These are phyloP conservation scores for Tyto alba DNA, from an alignment of 2,113 vertebrate genomes.

Conservation along the genomic window DNA sequence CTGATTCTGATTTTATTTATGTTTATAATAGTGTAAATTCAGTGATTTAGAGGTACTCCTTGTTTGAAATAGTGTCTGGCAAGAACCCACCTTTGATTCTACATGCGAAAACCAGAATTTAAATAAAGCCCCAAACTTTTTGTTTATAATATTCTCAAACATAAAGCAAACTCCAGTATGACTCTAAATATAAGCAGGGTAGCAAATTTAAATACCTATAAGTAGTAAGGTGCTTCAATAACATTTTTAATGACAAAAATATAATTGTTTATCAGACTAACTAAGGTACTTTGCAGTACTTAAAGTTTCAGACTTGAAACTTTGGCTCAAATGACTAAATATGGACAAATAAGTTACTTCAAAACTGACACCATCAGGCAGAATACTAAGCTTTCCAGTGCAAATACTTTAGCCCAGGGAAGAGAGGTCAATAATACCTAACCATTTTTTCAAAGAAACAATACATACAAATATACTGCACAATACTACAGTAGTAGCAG, in stretches of 20 bases:
- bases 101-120: not conserved
- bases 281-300: not conserved
- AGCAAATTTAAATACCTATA: not conserved
- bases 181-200: not conserved
- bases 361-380: not conserved
- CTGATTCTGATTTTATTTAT: not conserved
- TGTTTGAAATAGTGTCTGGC: not conserved
- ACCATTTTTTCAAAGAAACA: not conserved
- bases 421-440: not conserved
- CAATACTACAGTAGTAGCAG: slow-evolving; percentile 47
- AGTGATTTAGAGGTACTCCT: not conserved
- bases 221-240: not conserved
- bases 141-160: not conserved
- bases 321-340: not conserved
- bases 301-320: not conserved
- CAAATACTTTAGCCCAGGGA: not conserved
- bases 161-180: not conserved
- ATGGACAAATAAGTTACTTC: not conserved
- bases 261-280: not conserved
- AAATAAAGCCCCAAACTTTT: not conserved
- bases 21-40: not conserved
- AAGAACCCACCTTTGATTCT: not conserved
- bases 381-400: not conserved
- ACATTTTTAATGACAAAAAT: not conserved
- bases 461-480: slow-evolving; percentile 11